Evolutionary conservation across 2,888 invertebrate species (phyloP).

Genomic region (Agonopterix subpropinquella): DNA sequence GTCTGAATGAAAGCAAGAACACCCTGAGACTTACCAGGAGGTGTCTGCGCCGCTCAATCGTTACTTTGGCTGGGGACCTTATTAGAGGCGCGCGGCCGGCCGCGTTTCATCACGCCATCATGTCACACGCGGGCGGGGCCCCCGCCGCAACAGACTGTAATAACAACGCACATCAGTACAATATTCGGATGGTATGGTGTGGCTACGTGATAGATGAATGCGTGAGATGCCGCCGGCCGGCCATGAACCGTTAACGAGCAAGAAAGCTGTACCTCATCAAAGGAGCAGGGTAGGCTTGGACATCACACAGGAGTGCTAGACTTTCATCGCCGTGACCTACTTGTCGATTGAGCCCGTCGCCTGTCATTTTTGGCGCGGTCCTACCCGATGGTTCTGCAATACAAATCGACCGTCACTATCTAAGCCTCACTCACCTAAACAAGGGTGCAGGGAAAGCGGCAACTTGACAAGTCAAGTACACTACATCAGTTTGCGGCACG

Average conservation of each 20-base stretch:
- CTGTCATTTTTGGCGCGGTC: slow-evolving; percentile 80
- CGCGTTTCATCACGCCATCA: slow-evolving; percentile 71
- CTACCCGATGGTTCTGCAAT: slow-evolving; percentile 82
- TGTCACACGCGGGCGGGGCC: slow-evolving; percentile 54
- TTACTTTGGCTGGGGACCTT: slow-evolving; percentile 68
- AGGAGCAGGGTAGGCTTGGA: slow-evolving; percentile 87
- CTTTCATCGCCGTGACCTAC: slow-evolving; percentile 58
- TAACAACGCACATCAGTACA: slow-evolving; percentile 69
- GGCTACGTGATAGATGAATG: slow-evolving; percentile 69
- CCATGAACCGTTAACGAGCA: slow-evolving; percentile 26
- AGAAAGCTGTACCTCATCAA: slow-evolving; percentile 80
- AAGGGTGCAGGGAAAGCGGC: slow-evolving; percentile 81
- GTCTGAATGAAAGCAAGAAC: slow-evolving; percentile 68
- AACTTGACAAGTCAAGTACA: slow-evolving; percentile 80
- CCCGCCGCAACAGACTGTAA: slow-evolving; percentile 68
- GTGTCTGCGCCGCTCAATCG: slow-evolving; percentile 71
- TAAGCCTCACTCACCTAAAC: slow-evolving; percentile 78
- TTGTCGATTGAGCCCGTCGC: slow-evolving; percentile 76
- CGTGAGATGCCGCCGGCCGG: slow-evolving; percentile 63
- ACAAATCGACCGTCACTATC: slow-evolving; percentile 44
- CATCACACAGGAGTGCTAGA: slow-evolving; percentile 83
- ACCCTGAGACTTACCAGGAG: slow-evolving; percentile 75
- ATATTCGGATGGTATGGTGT: slow-evolving; percentile 52
- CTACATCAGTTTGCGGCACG: slow-evolving; percentile 64
- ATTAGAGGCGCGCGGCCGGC: slow-evolving; percentile 64